phyloP scores from a whole-genome alignment of 2,888 invertebrate genomes.

The Ennomos fuscantarius region DNA sequence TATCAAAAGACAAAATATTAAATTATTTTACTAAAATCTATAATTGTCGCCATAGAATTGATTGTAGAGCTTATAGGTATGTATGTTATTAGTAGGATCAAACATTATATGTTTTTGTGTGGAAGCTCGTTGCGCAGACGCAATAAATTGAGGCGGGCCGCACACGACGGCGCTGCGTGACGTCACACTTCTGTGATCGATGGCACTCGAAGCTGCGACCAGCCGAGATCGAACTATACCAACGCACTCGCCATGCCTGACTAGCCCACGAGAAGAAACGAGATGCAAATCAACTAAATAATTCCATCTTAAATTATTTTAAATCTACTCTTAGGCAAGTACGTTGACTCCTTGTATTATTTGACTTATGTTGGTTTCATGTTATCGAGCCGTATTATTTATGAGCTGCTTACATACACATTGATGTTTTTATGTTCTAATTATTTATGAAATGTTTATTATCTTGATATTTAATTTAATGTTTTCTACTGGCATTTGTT shows the following conservation, averaged over 20 bases:
- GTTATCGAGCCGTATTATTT: slow-evolving; percentile 58
- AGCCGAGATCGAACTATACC: slow-evolving; percentile 62
- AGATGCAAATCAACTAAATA: slow-evolving; percentile 71
- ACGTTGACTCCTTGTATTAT: slow-evolving; percentile 82
- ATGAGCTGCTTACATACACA: slow-evolving; percentile 47
- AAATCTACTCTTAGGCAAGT: slow-evolving; percentile 78
- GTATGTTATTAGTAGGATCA: slow-evolving; percentile 42
- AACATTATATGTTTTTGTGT: slow-evolving; percentile 63
- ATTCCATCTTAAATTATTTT: slow-evolving; percentile 79
- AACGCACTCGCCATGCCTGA: slow-evolving; percentile 31
- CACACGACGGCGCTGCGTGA: slow-evolving; percentile 85
- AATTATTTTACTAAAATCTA: neutral
- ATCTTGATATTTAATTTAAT: neutral
- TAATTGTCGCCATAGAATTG: slow-evolving; percentile 36
- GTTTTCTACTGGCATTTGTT: neutral
- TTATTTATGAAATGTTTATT: slow-evolving; percentile 13
- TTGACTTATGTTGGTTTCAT: slow-evolving; percentile 68
- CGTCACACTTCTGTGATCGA: slow-evolving; percentile 84
- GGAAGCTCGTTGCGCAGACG: slow-evolving; percentile 75
- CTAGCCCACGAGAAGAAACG: slow-evolving; percentile 54
- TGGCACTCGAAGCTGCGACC: slow-evolving; percentile 76
- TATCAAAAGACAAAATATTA: no score
- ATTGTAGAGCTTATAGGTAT: slow-evolving; percentile 40
- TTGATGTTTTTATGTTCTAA: slow-evolving; percentile 40
- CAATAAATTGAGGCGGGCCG: slow-evolving; percentile 82